Evolutionary conservation across 2,113 vertebrate genomes (phyloP), one percentile per base, ranked within the genome.

Genomic region (Malurus cyaneus): DNA sequence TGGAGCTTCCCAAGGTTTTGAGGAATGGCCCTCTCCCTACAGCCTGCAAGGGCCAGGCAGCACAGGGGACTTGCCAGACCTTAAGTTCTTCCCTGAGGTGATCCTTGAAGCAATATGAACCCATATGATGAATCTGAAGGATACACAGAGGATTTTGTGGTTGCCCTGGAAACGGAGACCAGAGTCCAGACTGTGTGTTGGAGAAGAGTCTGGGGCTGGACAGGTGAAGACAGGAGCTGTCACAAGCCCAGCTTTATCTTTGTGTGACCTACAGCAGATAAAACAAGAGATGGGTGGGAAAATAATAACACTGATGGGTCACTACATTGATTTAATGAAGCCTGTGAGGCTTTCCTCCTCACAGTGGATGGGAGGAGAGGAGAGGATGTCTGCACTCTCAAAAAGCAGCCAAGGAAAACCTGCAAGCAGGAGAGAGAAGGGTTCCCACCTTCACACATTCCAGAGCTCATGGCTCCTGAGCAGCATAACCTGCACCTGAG

Each of bases 81-180:
- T 32, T 6, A 50, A 47, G 47, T 23, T 23, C 60, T 70, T 61
- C 67, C 41, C 65, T 62, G 11, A 81, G 50, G 29, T 15, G 32
- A 83, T 66, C 42, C 34, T 80, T 32, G 78, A 71, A 89, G n/a
- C 44, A 44, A 6, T 7, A 32, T 54, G 47, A 54, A 47, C 64
- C 32, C 62, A 12, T 9, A 59, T 31, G 44, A 65, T 24, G 15
- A 70, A 91, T 47, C 24, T 84, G 62, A 80, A 50, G 34, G 77
- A 67, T 60, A 36, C 42, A 52, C 26, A 87, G 69, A 76, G 18
- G 72, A 87, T 62, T 80, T 78, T 81, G 12, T 85, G 56, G 87
- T 93, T 96, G 39, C 84, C 89, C 46, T 89, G 92, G 89, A 91
- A 92, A 94, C 87, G 36, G 73, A 91, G 84, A 79, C 18, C 80